These are phyloP conservation scores for Pelosia muscerda DNA, from an alignment of 2,888 invertebrate genomes.

Conservation along the genomic window DNA sequence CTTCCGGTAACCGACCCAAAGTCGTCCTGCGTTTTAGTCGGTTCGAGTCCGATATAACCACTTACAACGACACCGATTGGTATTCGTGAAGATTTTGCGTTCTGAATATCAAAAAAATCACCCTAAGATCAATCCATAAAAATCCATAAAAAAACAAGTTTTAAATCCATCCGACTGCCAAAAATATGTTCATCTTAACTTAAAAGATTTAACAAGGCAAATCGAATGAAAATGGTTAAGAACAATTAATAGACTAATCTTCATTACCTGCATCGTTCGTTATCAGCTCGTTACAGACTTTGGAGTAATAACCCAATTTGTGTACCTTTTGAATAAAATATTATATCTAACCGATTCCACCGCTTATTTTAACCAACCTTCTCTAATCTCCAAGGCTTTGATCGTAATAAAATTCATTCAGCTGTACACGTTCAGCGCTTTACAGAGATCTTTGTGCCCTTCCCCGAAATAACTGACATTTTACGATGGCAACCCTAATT, in stretches of 20 bases:
- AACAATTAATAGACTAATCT: too few relatives aligned
- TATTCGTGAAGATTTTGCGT: too few relatives aligned
- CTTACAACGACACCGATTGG: too few relatives aligned
- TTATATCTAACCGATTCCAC: background rate
- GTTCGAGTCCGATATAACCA: too few relatives aligned
- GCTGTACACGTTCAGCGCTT: conserved; percentile 29
- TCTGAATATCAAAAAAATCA: too few relatives aligned
- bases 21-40: too few relatives aligned
- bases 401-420: conserved; percentile 40
- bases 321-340: conserved; percentile 2
- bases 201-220: background rate
- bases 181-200: too few relatives aligned
- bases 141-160: too few relatives aligned
- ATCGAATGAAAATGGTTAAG: too few relatives aligned
- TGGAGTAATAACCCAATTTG: background rate
- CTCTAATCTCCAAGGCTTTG: conserved; percentile 32
- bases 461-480: conserved; percentile 16
- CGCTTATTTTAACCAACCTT: conserved; percentile 19
- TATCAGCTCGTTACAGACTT: background rate
- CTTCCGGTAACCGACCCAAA: too few relatives aligned
- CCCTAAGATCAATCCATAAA: too few relatives aligned
- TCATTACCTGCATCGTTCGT: background rate
- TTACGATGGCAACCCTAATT: conserved; percentile 13
- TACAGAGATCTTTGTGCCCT: conserved; percentile 13
- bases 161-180: too few relatives aligned